These are phyloP conservation scores for Chelonia mydas DNA, from an alignment of 2,797 vertebrate species.

Conservation along the genomic window DNA sequence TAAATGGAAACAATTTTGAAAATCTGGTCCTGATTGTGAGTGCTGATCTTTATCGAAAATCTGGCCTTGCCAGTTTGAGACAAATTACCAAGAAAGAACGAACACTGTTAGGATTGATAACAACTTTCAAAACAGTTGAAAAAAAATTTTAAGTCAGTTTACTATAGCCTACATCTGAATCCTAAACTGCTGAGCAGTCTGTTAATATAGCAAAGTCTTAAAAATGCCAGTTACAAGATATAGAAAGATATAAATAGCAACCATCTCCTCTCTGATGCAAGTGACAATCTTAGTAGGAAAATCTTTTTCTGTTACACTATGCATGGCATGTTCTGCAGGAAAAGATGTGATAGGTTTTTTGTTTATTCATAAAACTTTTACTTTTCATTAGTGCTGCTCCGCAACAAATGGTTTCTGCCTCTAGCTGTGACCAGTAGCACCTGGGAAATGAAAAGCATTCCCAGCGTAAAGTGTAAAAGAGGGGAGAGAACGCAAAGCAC, in stretches of 20 bases:
- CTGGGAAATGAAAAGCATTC: not conserved
- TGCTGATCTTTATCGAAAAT: not conserved
- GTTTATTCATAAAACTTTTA: conserved; percentile 23
- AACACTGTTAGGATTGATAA: not conserved
- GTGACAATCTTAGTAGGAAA: not conserved
- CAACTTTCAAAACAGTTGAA: not conserved
- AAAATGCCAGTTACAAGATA: not conserved
- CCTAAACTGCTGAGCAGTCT: not conserved
- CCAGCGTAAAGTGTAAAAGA: not conserved
- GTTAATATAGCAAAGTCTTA: not conserved
- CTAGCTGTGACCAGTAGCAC: not conserved
- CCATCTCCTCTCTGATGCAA: not conserved
- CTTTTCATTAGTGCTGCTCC: not conserved
- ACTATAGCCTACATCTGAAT: not conserved
- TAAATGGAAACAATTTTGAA: not conserved
- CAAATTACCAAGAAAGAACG: not conserved
- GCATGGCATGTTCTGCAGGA: not conserved
- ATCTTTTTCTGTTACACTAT: not conserved
- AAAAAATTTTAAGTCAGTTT: not conserved
- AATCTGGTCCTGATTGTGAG: not conserved
- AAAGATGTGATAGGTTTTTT: not conserved
- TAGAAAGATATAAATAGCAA: not conserved
- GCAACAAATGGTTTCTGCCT: not conserved
- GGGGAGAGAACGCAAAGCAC: not conserved
- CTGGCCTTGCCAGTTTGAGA: not conserved